Conservation (phyloP, 2,113 vertebrate species). For the Anser cygnoides region DNA sequence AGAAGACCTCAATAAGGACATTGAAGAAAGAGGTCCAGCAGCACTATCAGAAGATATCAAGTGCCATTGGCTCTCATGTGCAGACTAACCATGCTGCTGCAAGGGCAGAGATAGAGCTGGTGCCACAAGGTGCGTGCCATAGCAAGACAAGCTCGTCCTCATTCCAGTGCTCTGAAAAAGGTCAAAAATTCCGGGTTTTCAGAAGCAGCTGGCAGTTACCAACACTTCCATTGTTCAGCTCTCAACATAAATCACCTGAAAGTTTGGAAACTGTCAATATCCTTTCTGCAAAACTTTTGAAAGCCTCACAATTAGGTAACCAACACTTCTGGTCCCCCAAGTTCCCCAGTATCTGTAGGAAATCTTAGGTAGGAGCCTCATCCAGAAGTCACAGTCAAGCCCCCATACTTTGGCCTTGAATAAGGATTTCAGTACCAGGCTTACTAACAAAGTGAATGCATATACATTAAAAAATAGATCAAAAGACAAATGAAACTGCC, state of each 20-base stretch:
- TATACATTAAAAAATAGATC: constrained; percentile 35
- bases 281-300: not conserved
- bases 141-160: not conserved
- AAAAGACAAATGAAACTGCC: constrained; percentile 51
- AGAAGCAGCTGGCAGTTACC: not conserved
- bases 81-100: not conserved
- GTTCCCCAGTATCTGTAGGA: not conserved
- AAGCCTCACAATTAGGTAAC: not conserved
- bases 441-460: not conserved
- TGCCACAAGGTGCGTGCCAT: rapidly evolving
- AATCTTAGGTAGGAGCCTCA: not conserved
- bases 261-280: not conserved
- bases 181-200: not conserved
- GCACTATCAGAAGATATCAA: not conserved
- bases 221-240: not conserved
- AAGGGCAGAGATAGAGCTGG: not conserved
- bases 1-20: not conserved
- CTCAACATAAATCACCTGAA: not conserved
- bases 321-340: not conserved
- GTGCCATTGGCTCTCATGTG: not conserved
- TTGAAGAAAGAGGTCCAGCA: not conserved
- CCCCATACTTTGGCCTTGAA: not conserved
- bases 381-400: not conserved
- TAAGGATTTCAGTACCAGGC: not conserved
- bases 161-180: not conserved